Evolutionary conservation across 2,113 vertebrate species (phyloP).

Genomic region (Mormyrus lacerda): DNA sequence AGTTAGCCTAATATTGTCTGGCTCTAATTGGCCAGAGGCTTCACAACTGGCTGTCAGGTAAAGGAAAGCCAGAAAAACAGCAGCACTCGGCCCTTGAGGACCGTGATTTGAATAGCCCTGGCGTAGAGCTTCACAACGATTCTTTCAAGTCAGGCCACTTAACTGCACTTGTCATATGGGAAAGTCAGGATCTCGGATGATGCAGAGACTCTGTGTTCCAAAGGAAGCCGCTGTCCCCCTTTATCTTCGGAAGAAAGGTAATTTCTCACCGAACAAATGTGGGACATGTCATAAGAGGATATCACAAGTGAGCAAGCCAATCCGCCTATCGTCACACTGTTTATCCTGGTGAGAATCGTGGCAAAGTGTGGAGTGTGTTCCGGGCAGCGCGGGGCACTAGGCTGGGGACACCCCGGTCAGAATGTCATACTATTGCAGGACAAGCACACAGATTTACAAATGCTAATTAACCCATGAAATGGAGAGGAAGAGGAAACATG

Average conservation of each 20-base stretch:
- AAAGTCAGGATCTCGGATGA: not conserved
- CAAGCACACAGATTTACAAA: not conserved
- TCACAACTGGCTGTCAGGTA: too few species aligned
- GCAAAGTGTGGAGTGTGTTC: not conserved
- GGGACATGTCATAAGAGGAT: not conserved
- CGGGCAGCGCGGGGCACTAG: not conserved
- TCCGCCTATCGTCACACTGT: not conserved
- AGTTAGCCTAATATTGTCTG: too few species aligned
- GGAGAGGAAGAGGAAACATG: not conserved
- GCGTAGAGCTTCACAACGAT: not conserved
- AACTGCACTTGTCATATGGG: not conserved
- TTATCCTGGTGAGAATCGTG: not conserved
- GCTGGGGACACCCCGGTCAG: not conserved
- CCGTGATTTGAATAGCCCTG: too few species aligned
- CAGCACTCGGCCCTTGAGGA: too few species aligned
- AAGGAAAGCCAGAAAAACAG: too few species aligned
- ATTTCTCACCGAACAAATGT: not conserved
- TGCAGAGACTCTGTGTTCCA: not conserved
- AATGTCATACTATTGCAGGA: not conserved
- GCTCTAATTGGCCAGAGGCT: too few species aligned
- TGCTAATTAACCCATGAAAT: not conserved
- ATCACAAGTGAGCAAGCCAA: not conserved
- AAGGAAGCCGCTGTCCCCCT: not conserved
- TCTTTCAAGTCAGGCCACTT: not conserved
- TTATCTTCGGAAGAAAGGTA: not conserved